phyloP scores from a whole-genome alignment of 2,113 vertebrate genomes.

The Hemicordylus capensis region DNA sequence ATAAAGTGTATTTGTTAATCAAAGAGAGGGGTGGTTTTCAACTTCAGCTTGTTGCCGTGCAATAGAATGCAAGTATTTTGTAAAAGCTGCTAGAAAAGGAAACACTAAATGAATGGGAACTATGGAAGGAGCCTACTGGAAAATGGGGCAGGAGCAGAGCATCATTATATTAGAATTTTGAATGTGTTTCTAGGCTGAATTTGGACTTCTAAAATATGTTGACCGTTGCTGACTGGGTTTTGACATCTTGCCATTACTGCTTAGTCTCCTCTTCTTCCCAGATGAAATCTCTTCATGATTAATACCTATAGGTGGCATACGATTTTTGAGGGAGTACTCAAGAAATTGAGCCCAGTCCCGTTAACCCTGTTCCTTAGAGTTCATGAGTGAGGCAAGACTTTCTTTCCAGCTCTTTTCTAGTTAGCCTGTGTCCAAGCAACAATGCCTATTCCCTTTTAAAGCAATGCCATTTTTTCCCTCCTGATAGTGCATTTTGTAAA shows the following conservation, averaged over 20 bases:
- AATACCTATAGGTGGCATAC: background rate
- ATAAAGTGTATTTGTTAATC: rapidly evolving
- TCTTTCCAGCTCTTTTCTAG: background rate
- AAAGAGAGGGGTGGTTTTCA: background rate
- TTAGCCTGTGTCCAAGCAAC: background rate
- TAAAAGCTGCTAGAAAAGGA: background rate
- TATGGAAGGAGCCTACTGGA: background rate
- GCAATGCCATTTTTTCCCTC: no score
- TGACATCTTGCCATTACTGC: background rate
- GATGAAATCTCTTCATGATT: background rate
- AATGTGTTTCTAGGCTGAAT: background rate
- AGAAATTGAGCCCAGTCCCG: background rate
- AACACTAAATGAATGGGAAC: background rate
- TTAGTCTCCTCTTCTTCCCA: no score
- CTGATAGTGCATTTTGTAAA: background rate
- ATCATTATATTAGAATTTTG: background rate
- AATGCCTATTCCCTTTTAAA: background rate
- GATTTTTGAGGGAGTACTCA: background rate
- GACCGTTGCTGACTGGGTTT: background rate
- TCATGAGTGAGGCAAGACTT: background rate
- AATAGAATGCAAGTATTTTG: background rate
- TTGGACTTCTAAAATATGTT: background rate
- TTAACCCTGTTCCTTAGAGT: background rate
- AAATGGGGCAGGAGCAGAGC: background rate
- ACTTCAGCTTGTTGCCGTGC: background rate